Base-by-base conservation (phyloP, 1,140 invertebrate species). In the Dreissena rostriformis region DNA sequence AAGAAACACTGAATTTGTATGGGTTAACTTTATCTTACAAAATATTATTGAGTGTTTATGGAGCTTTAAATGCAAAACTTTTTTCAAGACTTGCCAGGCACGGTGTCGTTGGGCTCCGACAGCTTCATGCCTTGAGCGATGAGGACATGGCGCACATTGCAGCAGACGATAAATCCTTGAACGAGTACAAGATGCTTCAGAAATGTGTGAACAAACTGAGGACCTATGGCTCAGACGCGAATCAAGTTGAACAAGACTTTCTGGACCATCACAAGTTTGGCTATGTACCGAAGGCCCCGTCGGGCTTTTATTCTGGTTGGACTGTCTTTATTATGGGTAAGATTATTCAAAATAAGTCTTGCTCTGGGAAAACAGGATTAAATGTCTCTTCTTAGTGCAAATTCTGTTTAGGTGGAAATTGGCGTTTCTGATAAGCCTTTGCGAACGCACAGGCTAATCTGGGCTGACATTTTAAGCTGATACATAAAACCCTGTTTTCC, bases 241-340 rank as follows among this genome's bases (percentile, higher is more conserved):
- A 63, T 19, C 22, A 79, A 39, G 51, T 79, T 8, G 66, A 79
- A 71, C 52, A 52, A 57, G 77, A 79, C 66, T 70, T 79, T 52
- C 52, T 79, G 5, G 29, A 22, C 15, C 77, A 79, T 71, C 77
- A 79, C 39, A 70, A 79, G 24, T 28, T 66, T 29, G 77, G 67
- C 51, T 52, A 67, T 28, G 67, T 79, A 57, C 24, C 51, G 0
- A 52, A 49, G 53, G 77, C 63, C 6, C 68, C 65, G 1, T 39
- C 39, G 4, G 4, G 8, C 8, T 2, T 39, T 39, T 79, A 79
- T 28, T 79, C 77, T 19, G 14, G 68, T 0, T 52, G 51, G 10
- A 52, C 77, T 26, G 57, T 79, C 51, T 14, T 79, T 17, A 39
- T 79, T 17, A 70, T 68, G 51, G 51, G 77, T 79, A 70, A 79